Evolutionary conservation across 2,888 invertebrate species (phyloP), one percentile per base, ranked within the genome.

Genomic region (Anodontia alba): DNA sequence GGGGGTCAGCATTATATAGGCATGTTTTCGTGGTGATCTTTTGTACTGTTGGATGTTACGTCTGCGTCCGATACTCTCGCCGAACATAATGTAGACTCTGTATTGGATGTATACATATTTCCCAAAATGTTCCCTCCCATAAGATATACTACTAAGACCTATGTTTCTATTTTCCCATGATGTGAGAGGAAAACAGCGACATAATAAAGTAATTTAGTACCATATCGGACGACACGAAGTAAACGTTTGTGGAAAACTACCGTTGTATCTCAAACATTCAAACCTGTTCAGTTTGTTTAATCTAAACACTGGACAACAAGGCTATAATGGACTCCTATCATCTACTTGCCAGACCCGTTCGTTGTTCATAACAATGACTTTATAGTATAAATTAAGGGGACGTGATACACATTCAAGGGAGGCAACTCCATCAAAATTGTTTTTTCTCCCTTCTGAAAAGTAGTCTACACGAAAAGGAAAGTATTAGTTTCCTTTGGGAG

Each of bases 261-360:
- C 73, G 80, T 84, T 87, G 86, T 87, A 57, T 54, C 54, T 43
- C 76, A 85, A 87, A 87, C 86, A 82, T 83, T 81, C 83, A 86
- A 87, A 86, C 87, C 84, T 33, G 70, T 67, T 42, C 69, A 29
- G 57, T 3, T 57, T 57, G 26, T 10, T 26, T 26, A 49, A 29
- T 29, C 51, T 57, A 57, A 57, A 57, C 29, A 57, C 1, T 42
- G 8, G n/a, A n/a, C n/a, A n/a, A 42, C 42, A 42, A 42, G 8
- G 15, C 42, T 42, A 15, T 42, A 42, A 42, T 42, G 15, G 7
- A 15, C 8, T 29, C 29, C 1, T 57, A 57, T 26, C 7, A 3
- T 57, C 15, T 57, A 51, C 15, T 42, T 15, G 8, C 42, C 7
- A 42, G 42, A 49, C 29, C 57, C 57, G 57, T 29, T 26, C 29